Percentiles rank a stretch among this genome's conserved stretches.
Conservation (phyloP, 2,113 vertebrate species). For the Stegastes partitus region DNA sequence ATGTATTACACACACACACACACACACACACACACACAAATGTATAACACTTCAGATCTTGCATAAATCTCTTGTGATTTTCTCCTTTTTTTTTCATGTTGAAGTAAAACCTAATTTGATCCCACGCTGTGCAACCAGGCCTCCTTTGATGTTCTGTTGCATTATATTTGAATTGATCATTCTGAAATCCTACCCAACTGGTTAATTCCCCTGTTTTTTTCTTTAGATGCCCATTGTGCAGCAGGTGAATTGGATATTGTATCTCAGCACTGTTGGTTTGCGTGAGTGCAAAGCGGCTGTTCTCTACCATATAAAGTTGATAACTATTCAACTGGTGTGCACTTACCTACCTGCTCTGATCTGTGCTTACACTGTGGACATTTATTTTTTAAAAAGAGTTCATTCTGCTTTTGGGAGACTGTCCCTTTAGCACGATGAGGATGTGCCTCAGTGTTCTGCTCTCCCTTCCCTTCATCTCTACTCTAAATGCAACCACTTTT, state of each 20-base stretch:
- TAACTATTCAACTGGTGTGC: slow-evolving; percentile 91
- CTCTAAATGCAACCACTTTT: slow-evolving; percentile 1
- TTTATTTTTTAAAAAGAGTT: slow-evolving; percentile 36
- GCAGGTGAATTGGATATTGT: slow-evolving; percentile 99
- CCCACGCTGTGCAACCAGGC: slow-evolving; percentile 76
- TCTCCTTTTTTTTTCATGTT: slow-evolving; percentile 1
- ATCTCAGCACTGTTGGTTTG: slow-evolving; percentile 97
- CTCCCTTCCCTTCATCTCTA: slow-evolving; percentile 18
- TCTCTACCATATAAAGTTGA: slow-evolving; percentile 94
- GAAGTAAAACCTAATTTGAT: slow-evolving; percentile 37
- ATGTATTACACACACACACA: too few species aligned
- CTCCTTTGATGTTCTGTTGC: slow-evolving; percentile 76
- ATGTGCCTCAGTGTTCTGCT: background rate
- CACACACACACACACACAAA: background rate
- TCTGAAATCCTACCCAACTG: slow-evolving; percentile 79
- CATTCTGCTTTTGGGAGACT: slow-evolving; percentile 80
- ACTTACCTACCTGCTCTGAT: slow-evolving; percentile 84
- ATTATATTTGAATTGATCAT: slow-evolving; percentile 74
- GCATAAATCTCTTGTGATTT: background rate
- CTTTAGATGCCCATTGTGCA: slow-evolving; percentile 98
- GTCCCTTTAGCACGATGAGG: slow-evolving; percentile 14
- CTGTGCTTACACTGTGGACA: slow-evolving; percentile 94
- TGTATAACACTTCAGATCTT: background rate
- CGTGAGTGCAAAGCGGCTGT: slow-evolving; percentile 98
- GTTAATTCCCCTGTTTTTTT: slow-evolving; percentile 98